Evolutionary conservation across 2,888 invertebrate species (phyloP).

Genomic region (Oscheius sp.): DNA sequence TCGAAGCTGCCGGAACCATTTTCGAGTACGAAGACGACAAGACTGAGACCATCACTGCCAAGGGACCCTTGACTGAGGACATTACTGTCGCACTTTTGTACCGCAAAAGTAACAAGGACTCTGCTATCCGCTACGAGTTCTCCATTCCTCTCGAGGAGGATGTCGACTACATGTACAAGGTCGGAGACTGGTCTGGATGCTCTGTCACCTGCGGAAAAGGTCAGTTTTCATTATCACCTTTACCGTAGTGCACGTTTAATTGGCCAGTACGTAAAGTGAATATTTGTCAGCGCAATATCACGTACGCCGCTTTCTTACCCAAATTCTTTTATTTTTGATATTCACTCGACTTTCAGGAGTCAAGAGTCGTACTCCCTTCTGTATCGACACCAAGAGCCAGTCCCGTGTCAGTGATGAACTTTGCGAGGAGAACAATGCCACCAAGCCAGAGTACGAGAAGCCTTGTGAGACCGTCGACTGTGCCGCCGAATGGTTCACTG

Average conservation of each 20-base stretch:
- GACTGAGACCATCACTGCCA: conserved; percentile 86
- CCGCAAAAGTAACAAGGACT: conserved; percentile 81
- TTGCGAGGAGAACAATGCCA: conserved; percentile 81
- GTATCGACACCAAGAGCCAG: conserved; percentile 83
- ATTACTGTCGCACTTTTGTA: conserved; percentile 78
- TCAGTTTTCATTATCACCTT: conserved; percentile 69
- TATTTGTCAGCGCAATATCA: background rate
- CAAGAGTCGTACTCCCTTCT: conserved; percentile 84
- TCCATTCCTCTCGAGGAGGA: conserved; percentile 85
- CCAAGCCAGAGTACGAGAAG: conserved; percentile 80
- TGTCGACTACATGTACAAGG: conserved; percentile 84
- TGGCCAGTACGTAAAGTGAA: background rate
- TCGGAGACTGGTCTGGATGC: conserved; percentile 84
- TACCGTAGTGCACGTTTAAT: background rate
- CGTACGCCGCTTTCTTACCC: conserved; percentile 1
- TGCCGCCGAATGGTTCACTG: conserved; percentile 80
- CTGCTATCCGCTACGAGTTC: conserved; percentile 87
- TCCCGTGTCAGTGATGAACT: conserved; percentile 82
- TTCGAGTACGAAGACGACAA: conserved; percentile 88
- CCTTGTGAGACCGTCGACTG: conserved; percentile 71
- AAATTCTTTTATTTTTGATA: background rate
- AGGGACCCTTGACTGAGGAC: conserved; percentile 88
- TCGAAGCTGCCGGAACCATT: conserved; percentile 83
- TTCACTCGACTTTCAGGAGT: conserved; percentile 76
- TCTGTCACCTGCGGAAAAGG: conserved; percentile 91